A percentile compares a stretch with the other conserved stretches of the same genome.
Evolutionary conservation across 2,888 invertebrate species (phyloP).

Genomic region (Cynaeus angustus): DNA sequence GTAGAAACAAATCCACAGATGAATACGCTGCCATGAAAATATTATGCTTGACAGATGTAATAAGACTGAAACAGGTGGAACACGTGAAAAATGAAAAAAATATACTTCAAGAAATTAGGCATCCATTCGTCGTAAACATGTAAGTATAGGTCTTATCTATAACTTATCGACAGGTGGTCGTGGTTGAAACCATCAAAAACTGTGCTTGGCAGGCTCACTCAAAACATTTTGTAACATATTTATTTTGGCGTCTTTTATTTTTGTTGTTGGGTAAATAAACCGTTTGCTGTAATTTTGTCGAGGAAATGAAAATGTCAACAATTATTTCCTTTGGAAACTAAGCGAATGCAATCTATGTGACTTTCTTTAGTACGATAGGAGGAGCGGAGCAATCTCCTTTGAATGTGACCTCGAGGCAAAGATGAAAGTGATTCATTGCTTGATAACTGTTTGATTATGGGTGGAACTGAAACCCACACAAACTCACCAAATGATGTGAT

Average conservation of each 20-base stretch:
- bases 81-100: slow-evolving; percentile 98
- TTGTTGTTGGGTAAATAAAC: slow-evolving; percentile 30
- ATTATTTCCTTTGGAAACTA: slow-evolving; percentile 20
- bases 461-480: background rate
- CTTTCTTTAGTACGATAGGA: slow-evolving; percentile 27
- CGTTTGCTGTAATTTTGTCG: slow-evolving; percentile 13
- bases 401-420: slow-evolving; percentile 23
- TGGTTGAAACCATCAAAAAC: background rate
- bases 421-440: slow-evolving; percentile 41
- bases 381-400: slow-evolving; percentile 39
- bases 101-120: slow-evolving; percentile 91
- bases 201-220: slow-evolving; percentile 21
- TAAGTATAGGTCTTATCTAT: slow-evolving; percentile 73
- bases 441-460: background rate
- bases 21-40: slow-evolving; percentile 96
- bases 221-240: slow-evolving; percentile 4
- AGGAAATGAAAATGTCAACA: background rate
- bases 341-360: slow-evolving; percentile 7
- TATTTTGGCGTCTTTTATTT: slow-evolving; percentile 23
- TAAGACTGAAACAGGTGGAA: slow-evolving; percentile 95
- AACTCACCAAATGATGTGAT: background rate
- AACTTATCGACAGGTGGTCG: slow-evolving; percentile 32
- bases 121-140: slow-evolving; percentile 97
- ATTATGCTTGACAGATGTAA: slow-evolving; percentile 93
- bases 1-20: slow-evolving; percentile 86